Conservation (phyloP, 2,797 vertebrate species). For the Crenuchus spilurus region DNA sequence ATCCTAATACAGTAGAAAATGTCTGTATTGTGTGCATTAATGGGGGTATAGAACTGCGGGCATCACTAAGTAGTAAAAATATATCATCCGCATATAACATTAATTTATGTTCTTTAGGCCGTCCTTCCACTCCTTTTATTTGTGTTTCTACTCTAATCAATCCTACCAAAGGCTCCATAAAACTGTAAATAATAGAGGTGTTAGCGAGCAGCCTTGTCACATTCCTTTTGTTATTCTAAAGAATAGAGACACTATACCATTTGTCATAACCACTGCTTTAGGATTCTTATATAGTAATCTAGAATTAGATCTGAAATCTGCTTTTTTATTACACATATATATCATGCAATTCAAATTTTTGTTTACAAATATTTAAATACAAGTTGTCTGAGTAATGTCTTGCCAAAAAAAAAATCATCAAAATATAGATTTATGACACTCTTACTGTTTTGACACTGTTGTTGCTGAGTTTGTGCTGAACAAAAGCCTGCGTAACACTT, state of each 20-base stretch:
- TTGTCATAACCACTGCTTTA: not conserved
- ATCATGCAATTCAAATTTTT: constrained; percentile 13
- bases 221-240: not conserved
- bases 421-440: no score
- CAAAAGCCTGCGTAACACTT: no score
- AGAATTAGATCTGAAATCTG: constrained; percentile 18
- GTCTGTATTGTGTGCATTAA: constrained; percentile 3
- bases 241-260: not conserved
- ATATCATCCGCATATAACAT: constrained; percentile 22
- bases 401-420: no score
- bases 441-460: no score
- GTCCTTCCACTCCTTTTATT: not conserved
- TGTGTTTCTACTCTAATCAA: not conserved
- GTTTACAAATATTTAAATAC: constrained; percentile 1
- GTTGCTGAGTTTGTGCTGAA: no score
- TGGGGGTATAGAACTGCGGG: not conserved
- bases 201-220: not conserved
- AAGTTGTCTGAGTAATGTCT: not conserved
- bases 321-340: constrained; percentile 32
- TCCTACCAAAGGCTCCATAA: constrained; percentile 2
- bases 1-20: constrained; percentile 4
- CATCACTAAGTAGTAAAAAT: not conserved
- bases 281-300: not conserved
- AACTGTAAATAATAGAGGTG: constrained; percentile 19
- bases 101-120: constrained; percentile 1